Evolutionary conservation across 1,140 invertebrate species (phyloP).

Genomic region (Sipha flava): DNA sequence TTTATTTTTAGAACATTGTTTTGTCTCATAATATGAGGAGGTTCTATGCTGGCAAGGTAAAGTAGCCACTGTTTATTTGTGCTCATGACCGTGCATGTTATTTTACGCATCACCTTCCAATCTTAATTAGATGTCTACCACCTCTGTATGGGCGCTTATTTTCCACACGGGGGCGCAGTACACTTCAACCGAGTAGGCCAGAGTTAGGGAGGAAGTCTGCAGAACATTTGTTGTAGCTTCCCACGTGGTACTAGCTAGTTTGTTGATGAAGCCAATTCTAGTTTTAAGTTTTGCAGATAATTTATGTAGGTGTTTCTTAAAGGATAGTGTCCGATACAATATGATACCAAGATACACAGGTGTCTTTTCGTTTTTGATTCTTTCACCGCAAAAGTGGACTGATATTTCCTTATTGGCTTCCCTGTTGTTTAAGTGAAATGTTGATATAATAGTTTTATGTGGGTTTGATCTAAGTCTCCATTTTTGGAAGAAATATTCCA

Average conservation of each 20-base stretch:
- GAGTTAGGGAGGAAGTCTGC: not conserved
- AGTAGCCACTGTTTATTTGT: conserved; percentile 38
- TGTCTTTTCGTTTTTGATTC: too few relatives aligned
- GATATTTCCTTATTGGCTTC: not conserved
- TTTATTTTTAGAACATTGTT: not conserved
- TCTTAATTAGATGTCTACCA: not conserved
- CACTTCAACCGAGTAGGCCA: conserved; percentile 7
- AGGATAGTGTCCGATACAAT: not conserved
- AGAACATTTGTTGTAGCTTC: not conserved
- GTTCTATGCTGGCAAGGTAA: not conserved
- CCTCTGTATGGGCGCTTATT: not conserved
- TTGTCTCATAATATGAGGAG: not conserved
- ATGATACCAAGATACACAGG: conserved; percentile 26
- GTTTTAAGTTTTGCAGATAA: conserved; percentile 24
- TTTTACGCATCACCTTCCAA: not conserved
- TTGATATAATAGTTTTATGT: not conserved
- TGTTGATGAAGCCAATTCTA: conserved; percentile 29
- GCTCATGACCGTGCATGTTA: not conserved
- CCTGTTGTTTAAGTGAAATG: conserved; percentile 4
- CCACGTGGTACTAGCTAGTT: not conserved
- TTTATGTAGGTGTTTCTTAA: conserved; percentile 5
- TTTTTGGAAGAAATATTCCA: not conserved
- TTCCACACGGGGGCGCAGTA: conserved; percentile 27
- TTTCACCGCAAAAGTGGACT: not conserved
- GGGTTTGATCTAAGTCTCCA: not conserved